Percentiles rank a stretch among this genome's conserved stretches.
Evolutionary conservation across 2,888 invertebrate species (phyloP).

Genomic region (Coenonympha arcania): DNA sequence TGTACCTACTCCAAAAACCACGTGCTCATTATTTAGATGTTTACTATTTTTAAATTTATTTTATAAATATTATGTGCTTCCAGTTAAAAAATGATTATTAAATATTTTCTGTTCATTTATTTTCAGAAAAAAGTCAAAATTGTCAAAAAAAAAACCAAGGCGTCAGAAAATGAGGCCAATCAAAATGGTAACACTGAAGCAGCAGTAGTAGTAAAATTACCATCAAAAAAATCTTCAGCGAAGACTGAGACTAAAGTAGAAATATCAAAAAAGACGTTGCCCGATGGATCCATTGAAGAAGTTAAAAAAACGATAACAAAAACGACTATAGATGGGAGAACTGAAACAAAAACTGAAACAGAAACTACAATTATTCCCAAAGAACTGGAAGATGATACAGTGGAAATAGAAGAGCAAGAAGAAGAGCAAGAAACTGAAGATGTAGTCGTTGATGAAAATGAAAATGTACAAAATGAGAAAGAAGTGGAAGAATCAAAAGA

Average conservation of each 20-base stretch:
- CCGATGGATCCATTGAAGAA: conserved; percentile 61
- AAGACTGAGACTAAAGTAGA: conserved; percentile 67
- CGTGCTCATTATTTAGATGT: too few relatives aligned
- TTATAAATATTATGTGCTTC: too few relatives aligned
- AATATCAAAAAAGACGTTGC: conserved; percentile 52
- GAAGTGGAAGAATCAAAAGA: conserved; percentile 19
- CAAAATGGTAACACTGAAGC: conserved; percentile 58
- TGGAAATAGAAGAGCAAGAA: conserved; percentile 46
- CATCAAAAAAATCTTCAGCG: conserved; percentile 56
- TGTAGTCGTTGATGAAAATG: conserved; percentile 32
- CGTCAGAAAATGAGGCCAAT: conserved; percentile 40
- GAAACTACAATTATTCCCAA: conserved; percentile 61
- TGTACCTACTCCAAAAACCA: too few relatives aligned
- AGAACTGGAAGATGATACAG: conserved; percentile 44
- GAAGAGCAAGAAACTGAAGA: conserved; percentile 37
- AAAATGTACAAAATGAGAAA: conserved; percentile 28
- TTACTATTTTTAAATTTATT: too few relatives aligned
- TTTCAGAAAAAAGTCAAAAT: conserved; percentile 64
- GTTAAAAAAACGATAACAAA: conserved; percentile 62
- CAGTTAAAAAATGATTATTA: too few relatives aligned
- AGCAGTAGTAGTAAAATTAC: conserved; percentile 55
- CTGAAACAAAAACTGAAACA: conserved; percentile 60
- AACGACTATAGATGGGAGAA: conserved; percentile 63
- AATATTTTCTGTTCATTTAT: conserved; percentile 24
- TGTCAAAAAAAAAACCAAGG: conserved; percentile 48